phyloP scores from a whole-genome alignment of 2,797 vertebrate species.

The Sciaenops ocellatus region DNA sequence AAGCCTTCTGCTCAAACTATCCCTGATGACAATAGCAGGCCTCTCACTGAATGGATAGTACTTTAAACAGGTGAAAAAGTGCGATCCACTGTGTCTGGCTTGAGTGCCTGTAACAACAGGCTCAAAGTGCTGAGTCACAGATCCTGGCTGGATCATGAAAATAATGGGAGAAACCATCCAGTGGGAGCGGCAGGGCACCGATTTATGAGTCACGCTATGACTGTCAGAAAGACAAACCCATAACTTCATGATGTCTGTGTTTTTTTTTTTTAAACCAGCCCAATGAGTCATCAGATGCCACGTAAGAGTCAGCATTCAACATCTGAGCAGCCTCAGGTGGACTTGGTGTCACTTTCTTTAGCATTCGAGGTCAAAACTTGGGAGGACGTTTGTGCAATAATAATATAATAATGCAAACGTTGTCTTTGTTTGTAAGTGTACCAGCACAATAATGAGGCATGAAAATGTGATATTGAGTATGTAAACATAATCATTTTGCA shows the following conservation, averaged over 20 bases:
- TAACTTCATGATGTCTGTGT: not conserved
- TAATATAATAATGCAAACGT: not conserved
- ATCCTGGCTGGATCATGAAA: slow-evolving; percentile 40
- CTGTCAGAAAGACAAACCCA: slow-evolving; percentile 15
- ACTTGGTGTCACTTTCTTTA: not conserved
- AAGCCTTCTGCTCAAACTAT: not conserved
- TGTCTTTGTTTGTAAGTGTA: not conserved
- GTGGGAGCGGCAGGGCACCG: slow-evolving; percentile 32
- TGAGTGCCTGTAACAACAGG: slow-evolving; percentile 3
- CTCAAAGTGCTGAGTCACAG: slow-evolving; percentile 58
- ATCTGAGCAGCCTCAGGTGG: not conserved
- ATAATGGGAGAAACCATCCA: slow-evolving; percentile 19
- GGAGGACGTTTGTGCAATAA: not conserved
- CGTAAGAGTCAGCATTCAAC: slow-evolving; percentile 14
- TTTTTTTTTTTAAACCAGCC: not conserved
- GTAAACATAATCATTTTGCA: not conserved
- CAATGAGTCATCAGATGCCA: slow-evolving; percentile 35
- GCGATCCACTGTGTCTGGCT: not conserved
- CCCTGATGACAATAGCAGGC: not conserved
- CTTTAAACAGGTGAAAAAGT: not conserved
- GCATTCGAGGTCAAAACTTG: not conserved
- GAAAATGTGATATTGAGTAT: not conserved
- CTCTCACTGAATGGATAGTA: not conserved
- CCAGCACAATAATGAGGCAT: not conserved
- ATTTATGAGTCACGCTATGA: slow-evolving; percentile 44